A percentile compares a stretch with the other conserved stretches of the same genome.
Conservation (phyloP, 2,888 invertebrate species). For the Dolichopus griseipennis region DNA sequence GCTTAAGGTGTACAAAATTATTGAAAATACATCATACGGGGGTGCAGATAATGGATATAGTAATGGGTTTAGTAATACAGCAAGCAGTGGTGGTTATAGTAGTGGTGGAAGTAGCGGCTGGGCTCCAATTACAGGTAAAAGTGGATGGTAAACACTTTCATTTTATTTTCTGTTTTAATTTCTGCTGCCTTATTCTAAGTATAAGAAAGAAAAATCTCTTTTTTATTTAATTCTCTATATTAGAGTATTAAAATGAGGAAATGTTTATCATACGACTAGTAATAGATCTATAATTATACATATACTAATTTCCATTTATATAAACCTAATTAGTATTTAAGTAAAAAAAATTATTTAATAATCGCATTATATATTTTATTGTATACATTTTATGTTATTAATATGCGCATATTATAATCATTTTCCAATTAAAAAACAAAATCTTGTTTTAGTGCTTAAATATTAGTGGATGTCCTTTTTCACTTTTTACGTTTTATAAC, state of each 20-base stretch:
- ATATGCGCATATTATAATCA: background rate
- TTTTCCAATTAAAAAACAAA: background rate
- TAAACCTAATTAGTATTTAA: background rate
- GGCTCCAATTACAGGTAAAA: background rate
- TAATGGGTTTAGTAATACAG: background rate
- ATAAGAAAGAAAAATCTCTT: background rate
- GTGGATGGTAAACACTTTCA: background rate
- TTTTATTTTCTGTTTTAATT: background rate
- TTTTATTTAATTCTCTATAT: constrained; percentile 1
- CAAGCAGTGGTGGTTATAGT: background rate
- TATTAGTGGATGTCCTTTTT: too few species aligned
- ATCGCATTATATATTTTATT: constrained; percentile 3
- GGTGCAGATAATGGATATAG: background rate
- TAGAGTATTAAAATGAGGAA: background rate
- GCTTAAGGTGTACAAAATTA: background rate
- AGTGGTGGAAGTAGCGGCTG: background rate
- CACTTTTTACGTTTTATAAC: too few species aligned
- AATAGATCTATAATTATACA: background rate
- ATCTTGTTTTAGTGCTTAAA: too few species aligned
- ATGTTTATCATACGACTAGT: background rate
- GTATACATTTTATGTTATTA: background rate
- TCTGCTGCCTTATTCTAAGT: background rate
- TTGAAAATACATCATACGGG: background rate
- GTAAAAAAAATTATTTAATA: background rate
- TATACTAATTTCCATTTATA: background rate